These are phyloP conservation scores for Eugnorisma glareosa DNA, from an alignment of 2,888 invertebrate genomes.

Conservation along the genomic window DNA sequence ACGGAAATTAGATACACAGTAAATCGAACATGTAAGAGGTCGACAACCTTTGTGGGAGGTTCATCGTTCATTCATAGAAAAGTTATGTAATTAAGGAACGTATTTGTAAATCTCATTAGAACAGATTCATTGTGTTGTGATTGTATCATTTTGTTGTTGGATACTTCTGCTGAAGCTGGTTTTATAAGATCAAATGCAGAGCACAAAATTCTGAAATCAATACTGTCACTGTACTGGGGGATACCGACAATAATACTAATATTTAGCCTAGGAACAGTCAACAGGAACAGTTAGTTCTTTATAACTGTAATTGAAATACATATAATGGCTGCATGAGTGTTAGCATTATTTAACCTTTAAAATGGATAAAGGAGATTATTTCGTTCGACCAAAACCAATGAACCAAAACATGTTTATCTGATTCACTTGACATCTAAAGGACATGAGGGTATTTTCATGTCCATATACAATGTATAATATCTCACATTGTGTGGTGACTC, in stretches of 20 bases:
- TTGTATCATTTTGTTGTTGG: neutral
- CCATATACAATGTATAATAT: neutral
- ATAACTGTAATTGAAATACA: neutral
- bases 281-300: too few species aligned
- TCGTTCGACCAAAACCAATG: neutral
- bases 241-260: too few species aligned
- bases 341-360: neutral
- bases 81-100: constrained; percentile 31
- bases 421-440: neutral
- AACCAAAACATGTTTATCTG: neutral
- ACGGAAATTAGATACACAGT: constrained; percentile 51
- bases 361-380: neutral
- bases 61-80: constrained; percentile 50
- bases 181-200: neutral
- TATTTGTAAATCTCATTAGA: constrained; percentile 9
- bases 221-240: neutral
- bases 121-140: neutral
- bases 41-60: constrained; percentile 24
- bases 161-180: neutral
- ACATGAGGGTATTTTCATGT: neutral
- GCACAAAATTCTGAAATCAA: neutral
- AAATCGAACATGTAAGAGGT: constrained; percentile 37
- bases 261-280: too few species aligned
- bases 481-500: neutral
- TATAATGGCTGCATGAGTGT: neutral